Percentiles rank a stretch among this genome's conserved stretches.
Evolutionary conservation across 1,140 invertebrate genomes (phyloP).

Genomic region (Oncopodura yosiiana): DNA sequence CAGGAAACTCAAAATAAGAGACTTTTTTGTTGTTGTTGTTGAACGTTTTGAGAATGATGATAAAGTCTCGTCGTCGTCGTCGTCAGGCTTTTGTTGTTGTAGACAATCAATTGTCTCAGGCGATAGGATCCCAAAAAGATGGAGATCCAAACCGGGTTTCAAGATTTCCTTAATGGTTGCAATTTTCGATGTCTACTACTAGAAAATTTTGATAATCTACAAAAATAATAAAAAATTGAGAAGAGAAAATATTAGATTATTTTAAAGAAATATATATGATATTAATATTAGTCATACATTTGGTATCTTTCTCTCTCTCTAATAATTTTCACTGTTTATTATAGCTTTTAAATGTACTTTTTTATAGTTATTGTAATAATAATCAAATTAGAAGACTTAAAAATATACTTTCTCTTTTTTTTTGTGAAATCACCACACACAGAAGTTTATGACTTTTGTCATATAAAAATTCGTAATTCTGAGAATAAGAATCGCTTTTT

Average conservation of each 20-base stretch:
- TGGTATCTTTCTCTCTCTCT: too few relatives aligned
- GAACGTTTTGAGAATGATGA: conserved; percentile 19
- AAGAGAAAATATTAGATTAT: conserved; percentile 1
- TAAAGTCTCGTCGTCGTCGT: conserved; percentile 22
- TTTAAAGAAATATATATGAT: conserved; percentile 2
- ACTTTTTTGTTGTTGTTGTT: conserved; percentile 39
- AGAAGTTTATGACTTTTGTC: too few relatives aligned
- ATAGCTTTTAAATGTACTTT: too few relatives aligned
- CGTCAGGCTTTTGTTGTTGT: conserved; percentile 28
- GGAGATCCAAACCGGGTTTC: conserved; percentile 42
- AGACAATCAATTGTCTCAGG: conserved; percentile 6
- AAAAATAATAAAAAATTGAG: too few relatives aligned
- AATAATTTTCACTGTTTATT: too few relatives aligned
- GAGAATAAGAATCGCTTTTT: too few relatives aligned
- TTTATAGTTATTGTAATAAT: too few relatives aligned
- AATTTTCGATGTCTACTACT: conserved; percentile 91
- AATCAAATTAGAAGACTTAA: too few relatives aligned
- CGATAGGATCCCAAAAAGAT: conserved; percentile 11
- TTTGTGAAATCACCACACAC: too few relatives aligned
- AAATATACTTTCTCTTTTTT: too few relatives aligned
- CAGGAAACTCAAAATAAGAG: conserved; percentile 10
- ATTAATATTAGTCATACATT: too few relatives aligned
- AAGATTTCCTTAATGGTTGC: conserved; percentile 87
- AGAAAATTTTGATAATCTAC: conserved; percentile 86
- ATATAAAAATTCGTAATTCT: too few relatives aligned